Base-by-base conservation (phyloP, 1,140 invertebrate species). In the Leucophenga varia region DNA sequence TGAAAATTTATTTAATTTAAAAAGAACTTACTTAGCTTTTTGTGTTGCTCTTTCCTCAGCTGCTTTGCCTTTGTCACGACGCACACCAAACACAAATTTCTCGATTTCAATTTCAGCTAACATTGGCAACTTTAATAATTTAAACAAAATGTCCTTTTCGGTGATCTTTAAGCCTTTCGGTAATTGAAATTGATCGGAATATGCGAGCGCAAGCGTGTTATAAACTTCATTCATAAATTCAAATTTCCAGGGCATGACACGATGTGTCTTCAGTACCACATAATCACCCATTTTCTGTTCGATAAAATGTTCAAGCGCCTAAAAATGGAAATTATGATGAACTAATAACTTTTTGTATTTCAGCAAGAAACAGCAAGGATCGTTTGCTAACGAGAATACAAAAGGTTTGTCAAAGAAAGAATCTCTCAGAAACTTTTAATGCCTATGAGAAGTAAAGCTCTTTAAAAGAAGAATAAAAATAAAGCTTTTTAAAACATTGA, bases 171-270 rank as follows among this genome's bases (percentile, higher is more conserved):
- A 59, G 17, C 49, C 36, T 6, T 37, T 60, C 1, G 54, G 57
- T 6, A 65, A 36, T 22, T 32, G 30, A 18, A 58, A 64, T 30
- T 64, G 61, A 17, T 64, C 70, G 2, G 52, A 34, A 7, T 64
- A 46, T 8, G 70, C 59, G 34, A 74, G 40, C 1, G 58, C 70
- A 18, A 73, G 43, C 1, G 49, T 71, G 31, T 74, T 74, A 16
- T 73, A 73, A 3, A 74, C 61, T 40, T 74, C 71, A 30, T 65
- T 69, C 0, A 71, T 21, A 34, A 73, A 74, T 35, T 74, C 70
- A 38, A 65, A 64, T 47, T 73, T 73, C 64, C 70, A 71, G 1
- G 70, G 71, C 67, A 73, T 72, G 20, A 61, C 56, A 12, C 67
- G 52, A 49, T 50, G 36, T 1, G 71, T 73, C 51, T 74, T 73